Conservation (phyloP, 2,797 vertebrate species). For the Sebastes trivittatus region DNA sequence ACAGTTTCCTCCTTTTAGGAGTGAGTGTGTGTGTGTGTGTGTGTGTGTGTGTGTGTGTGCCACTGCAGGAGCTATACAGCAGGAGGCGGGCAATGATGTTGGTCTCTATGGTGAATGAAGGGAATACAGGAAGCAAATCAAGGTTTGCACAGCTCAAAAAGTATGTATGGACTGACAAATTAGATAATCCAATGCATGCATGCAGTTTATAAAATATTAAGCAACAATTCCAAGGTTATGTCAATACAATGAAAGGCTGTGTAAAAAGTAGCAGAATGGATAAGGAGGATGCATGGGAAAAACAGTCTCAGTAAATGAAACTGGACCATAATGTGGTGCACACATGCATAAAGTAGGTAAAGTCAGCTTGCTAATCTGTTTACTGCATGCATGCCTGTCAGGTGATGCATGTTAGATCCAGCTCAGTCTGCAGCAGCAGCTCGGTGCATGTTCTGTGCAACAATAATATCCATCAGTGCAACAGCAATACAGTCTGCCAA, state of each 20-base stretch:
- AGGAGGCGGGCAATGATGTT: constrained; percentile 19
- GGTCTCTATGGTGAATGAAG: constrained; percentile 22
- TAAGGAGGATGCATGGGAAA: background rate
- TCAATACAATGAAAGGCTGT: background rate
- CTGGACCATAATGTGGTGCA: background rate
- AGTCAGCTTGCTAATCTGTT: constrained; percentile 25
- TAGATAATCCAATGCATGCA: background rate
- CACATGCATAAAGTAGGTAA: background rate
- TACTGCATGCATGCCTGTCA: background rate
- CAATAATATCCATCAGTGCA: constrained; percentile 13
- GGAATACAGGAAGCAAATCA: constrained; percentile 33
- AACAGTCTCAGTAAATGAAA: background rate
- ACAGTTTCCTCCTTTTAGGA: constrained; percentile 9
- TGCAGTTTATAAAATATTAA: background rate
- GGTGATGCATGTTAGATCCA: constrained; percentile 25
- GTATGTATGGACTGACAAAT: background rate
- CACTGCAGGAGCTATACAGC: constrained; percentile 42
- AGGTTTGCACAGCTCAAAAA: constrained; percentile 5
- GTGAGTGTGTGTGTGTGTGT: background rate
- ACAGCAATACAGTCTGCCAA: constrained; percentile 2
- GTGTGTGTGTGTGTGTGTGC: too few relatives aligned
- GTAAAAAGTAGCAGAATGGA: background rate
- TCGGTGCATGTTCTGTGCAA: background rate
- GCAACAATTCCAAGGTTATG: background rate
- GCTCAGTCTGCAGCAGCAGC: constrained; percentile 23